Conservation (phyloP, 2,888 invertebrate species). For the Neelides folsomi region DNA sequence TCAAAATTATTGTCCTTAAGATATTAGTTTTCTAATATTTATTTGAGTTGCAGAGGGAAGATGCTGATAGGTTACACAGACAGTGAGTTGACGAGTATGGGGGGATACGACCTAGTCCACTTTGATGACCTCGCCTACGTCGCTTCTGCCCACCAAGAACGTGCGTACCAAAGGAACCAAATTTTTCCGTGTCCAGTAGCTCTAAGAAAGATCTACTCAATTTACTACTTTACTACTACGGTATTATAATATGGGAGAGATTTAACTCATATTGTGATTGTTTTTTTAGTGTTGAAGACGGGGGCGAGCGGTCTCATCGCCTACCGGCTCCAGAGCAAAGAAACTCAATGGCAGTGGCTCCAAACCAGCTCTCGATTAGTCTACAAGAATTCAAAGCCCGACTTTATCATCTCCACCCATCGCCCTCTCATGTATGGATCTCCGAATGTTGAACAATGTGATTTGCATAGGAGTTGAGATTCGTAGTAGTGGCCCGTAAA, state of each 20-base stretch:
- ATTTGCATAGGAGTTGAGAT: neutral
- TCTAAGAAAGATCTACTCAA: neutral
- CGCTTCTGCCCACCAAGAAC: constrained; percentile 96
- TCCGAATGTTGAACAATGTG: neutral
- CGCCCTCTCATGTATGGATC: constrained; percentile 81
- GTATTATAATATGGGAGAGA: neutral
- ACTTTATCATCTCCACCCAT: constrained; percentile 97
- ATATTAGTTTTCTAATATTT: constrained; percentile 4
- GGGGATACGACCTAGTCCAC: constrained; percentile 96
- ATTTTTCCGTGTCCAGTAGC: neutral
- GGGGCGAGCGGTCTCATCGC: constrained; percentile 99
- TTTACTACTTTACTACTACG: neutral
- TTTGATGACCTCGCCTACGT: constrained; percentile 95
- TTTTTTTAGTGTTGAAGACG: constrained; percentile 83
- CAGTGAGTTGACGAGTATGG: constrained; percentile 74
- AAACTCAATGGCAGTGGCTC: constrained; percentile 92
- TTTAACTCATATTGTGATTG: constrained; percentile 1
- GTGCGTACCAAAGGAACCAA: constrained; percentile 49
- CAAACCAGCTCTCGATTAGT: constrained; percentile 94
- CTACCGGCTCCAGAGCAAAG: constrained; percentile 89
- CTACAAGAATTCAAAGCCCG: constrained; percentile 98
- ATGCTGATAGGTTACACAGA: constrained; percentile 88
- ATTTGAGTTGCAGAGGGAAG: constrained; percentile 58
- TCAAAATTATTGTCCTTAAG: neutral
- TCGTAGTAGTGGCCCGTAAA: neutral